A percentile compares a stretch with the other conserved stretches of the same genome.
Conservation (phyloP, 2,113 vertebrate genomes). For the Labeo rohita region DNA sequence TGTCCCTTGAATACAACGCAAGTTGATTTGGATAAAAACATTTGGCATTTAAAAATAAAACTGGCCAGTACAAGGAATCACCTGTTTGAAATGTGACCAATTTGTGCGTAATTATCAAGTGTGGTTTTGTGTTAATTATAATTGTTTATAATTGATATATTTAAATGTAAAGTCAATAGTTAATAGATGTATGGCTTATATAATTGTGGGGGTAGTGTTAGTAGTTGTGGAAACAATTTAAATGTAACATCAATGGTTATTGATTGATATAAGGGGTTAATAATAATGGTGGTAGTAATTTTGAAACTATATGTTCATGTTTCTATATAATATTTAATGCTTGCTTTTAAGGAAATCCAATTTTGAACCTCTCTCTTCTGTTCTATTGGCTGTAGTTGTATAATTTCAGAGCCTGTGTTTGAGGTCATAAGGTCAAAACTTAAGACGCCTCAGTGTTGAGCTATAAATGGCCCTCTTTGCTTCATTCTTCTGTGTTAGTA, state of each 20-base stretch:
- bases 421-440: neutral
- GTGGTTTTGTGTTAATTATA: too few relatives aligned
- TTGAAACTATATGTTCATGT: neutral
- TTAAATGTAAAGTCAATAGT: too few relatives aligned
- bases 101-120: too few relatives aligned
- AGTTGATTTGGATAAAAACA: neutral
- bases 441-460: neutral
- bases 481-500: neutral
- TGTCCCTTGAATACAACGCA: neutral
- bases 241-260: too few relatives aligned
- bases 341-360: neutral
- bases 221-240: too few relatives aligned
- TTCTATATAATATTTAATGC: neutral
- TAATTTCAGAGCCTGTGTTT: neutral
- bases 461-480: slow-evolving; percentile 5
- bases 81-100: too few relatives aligned
- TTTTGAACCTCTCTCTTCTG: neutral
- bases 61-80: too few relatives aligned
- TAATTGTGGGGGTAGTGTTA: too few relatives aligned
- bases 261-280: too few relatives aligned
- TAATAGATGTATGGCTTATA: too few relatives aligned
- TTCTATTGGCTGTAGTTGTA: neutral
- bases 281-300: too few relatives aligned
- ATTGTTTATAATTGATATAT: too few relatives aligned
- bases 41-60: neutral